These are phyloP conservation scores for Drosophila dunni DNA, from an alignment of 1,140 invertebrate genomes.

Conservation along the genomic window DNA sequence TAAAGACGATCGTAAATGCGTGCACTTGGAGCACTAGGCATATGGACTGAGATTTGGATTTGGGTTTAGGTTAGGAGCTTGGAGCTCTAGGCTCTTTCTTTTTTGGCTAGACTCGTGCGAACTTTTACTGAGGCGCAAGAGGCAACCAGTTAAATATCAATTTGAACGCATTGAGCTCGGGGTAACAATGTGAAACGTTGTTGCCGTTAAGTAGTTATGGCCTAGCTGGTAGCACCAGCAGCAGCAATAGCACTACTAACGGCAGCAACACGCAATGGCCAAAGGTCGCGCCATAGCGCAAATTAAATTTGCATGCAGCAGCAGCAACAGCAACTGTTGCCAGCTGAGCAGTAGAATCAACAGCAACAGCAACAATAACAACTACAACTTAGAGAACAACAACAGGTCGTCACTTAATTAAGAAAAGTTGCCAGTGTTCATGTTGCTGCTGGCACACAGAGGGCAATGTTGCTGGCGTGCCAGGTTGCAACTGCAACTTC, in stretches of 20 bases:
- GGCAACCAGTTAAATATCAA: constrained; percentile 57
- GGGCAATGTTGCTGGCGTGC: constrained; percentile 51
- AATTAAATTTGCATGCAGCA: constrained; percentile 65
- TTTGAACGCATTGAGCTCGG: constrained; percentile 35
- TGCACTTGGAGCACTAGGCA: constrained; percentile 26
- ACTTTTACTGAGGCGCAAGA: constrained; percentile 33
- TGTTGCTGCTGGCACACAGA: constrained; percentile 57
- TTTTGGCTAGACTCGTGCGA: constrained; percentile 46
- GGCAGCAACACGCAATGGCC: constrained; percentile 72
- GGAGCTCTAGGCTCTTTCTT: neutral
- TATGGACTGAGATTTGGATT: neutral
- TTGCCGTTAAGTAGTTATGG: constrained; percentile 20
- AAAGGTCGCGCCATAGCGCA: constrained; percentile 65
- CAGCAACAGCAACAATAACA: constrained; percentile 39
- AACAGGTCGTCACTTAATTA: constrained; percentile 81
- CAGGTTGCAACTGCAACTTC: constrained; percentile 36
- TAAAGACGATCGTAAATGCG: constrained; percentile 65
- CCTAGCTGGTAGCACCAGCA: constrained; percentile 8
- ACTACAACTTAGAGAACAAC: constrained; percentile 22
- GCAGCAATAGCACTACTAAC: constrained; percentile 27
- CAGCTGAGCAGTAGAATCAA: constrained; percentile 34
- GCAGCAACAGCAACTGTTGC: constrained; percentile 28
- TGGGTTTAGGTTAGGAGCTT: neutral
- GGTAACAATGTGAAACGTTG: constrained; percentile 39
- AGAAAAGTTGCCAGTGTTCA: constrained; percentile 72